Base-by-base conservation (phyloP, 2,113 vertebrate species). In the Megaleporinus macrocephalus region DNA sequence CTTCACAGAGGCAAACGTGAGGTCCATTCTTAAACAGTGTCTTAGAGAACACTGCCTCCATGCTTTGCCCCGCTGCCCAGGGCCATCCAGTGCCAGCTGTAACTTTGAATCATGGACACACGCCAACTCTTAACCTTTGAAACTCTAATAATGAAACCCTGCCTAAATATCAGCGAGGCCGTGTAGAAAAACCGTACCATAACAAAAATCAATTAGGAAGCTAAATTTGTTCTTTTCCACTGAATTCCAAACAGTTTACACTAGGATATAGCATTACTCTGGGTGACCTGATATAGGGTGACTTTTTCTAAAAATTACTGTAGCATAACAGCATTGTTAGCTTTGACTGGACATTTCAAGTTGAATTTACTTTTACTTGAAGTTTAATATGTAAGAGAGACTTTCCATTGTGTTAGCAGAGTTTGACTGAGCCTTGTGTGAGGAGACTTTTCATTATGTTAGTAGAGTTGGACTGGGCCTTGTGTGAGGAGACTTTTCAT, bases 21-120 rank as follows among this genome's bases (percentile, higher is more conserved):
- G 61, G 55, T 41, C 80, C 24, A 13, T 76, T 85, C 80, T 71
- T 76, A 79, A 75, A 79, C 27, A 63, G 30, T 59, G n/a, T 82
- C 57, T 72, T 77, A 80, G n/a, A 15, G 55, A 51, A n/a, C 62
- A 55, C 53, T 72, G 80, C 30, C 2, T 70, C 10, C 51, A 49
- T 14, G 41, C 55, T 36, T 55, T 61, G 57, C 18, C 16, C n/a
- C 20, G 2, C 20, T 44, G 51, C 53, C 73, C 65, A 73, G 51
- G 41, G 24, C 4, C 49, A 22, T n/a, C 36, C 70, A 73, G 59
- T 80, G 76, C 55, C 81, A 83, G 66, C 66, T 73, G 69, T 69
- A 78, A 36, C 49, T 85, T 65, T 78, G 27, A 81, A 69, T 82
- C 27, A 18, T 20, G 59, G n/a, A 22, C 51, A 61, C 3, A 44